phyloP scores from a whole-genome alignment of 2,113 vertebrate species.

The Syrrhaptes paradoxus region DNA sequence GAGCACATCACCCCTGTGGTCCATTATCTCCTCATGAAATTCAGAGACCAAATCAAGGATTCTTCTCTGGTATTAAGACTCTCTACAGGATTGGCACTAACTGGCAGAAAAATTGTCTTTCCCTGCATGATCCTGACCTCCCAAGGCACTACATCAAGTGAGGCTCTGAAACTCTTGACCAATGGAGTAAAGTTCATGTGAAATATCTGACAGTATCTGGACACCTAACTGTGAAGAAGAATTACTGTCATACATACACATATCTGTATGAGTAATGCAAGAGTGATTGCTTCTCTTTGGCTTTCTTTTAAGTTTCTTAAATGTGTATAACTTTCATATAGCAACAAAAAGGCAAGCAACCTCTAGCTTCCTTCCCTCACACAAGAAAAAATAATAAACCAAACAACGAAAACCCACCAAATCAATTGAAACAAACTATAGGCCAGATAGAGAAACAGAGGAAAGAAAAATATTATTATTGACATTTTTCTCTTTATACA shows the following conservation, averaged over 20 bases:
- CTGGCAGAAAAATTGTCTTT: constrained; percentile 52
- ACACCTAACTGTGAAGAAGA: background rate
- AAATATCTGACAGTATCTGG: background rate
- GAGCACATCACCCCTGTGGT: constrained; percentile 21
- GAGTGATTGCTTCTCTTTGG: background rate
- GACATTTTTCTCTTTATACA: background rate
- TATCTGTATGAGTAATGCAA: background rate
- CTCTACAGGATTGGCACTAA: constrained; percentile 9
- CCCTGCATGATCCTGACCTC: constrained; percentile 50
- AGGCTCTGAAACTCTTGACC: constrained; percentile 28
- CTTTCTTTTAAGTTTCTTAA: background rate
- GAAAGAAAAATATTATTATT: background rate
- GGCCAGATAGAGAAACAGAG: background rate
- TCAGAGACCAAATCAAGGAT: constrained; percentile 54
- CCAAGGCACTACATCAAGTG: background rate
- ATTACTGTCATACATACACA: background rate
- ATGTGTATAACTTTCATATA: background rate
- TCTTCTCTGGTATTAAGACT: constrained; percentile 34
- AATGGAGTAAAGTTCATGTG: constrained; percentile 4
- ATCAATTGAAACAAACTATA: background rate
- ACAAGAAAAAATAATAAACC: background rate
- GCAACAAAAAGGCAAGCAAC: background rate
- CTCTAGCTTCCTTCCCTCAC: background rate
- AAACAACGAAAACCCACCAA: background rate
- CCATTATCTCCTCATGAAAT: constrained; percentile 61